These are phyloP conservation scores for Paelopatides confundens DNA, from an alignment of 53 echinoderm and acorn worm genomes.

Conservation along the genomic window DNA sequence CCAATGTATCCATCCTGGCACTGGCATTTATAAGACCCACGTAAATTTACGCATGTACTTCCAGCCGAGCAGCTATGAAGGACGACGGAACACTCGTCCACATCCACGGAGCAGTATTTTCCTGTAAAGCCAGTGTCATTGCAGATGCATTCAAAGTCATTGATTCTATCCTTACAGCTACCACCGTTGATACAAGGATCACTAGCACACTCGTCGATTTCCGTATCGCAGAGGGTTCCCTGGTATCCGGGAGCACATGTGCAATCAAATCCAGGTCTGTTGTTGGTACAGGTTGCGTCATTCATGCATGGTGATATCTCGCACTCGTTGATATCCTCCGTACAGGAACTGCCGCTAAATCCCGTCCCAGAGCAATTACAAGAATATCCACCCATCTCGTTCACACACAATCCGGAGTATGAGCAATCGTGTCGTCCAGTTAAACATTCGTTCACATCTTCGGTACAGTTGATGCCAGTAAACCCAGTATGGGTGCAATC, in stretches of 20 bases:
- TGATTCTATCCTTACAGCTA: conserved; percentile 43
- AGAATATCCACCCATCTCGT: conserved; percentile 56
- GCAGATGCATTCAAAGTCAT: conserved; percentile 65
- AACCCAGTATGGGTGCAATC: conserved; percentile 76
- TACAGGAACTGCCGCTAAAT: conserved; percentile 72
- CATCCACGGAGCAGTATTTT: conserved; percentile 37
- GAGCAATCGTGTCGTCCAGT: conserved; percentile 46
- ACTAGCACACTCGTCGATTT: conserved; percentile 77
- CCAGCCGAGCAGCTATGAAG: conserved; percentile 56
- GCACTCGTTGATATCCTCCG: conserved; percentile 82
- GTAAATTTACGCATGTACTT: conserved; percentile 64
- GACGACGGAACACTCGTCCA: conserved; percentile 60
- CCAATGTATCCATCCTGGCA: conserved; percentile 73
- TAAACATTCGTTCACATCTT: conserved; percentile 80
- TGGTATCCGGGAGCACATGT: conserved; percentile 72
- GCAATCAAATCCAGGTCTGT: conserved; percentile 74
- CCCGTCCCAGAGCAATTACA: conserved; percentile 84
- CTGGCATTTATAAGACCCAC: conserved; percentile 64
- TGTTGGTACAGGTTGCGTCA: conserved; percentile 75
- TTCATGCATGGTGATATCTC: conserved; percentile 66
- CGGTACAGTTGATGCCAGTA: conserved; percentile 63
- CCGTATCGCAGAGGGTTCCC: conserved; percentile 63
- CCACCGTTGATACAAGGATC: conserved; percentile 68
- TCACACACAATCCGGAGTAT: conserved; percentile 64
- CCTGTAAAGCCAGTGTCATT: conserved; percentile 67